Conservation (phyloP, 2,113 vertebrate genomes). For the Rhineura floridana region DNA sequence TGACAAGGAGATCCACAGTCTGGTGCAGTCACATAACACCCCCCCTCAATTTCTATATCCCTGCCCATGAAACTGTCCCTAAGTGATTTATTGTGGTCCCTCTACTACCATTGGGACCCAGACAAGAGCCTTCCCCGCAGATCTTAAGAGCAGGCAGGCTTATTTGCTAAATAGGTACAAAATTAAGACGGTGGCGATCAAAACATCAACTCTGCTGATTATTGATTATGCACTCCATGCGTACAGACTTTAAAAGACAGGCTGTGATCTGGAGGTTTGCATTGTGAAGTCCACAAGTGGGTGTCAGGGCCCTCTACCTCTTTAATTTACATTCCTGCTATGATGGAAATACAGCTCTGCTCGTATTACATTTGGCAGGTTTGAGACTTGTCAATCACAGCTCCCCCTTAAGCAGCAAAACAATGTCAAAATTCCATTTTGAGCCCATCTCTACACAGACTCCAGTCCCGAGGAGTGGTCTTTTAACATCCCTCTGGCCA, state of each 20-base stretch:
- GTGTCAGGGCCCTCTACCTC: not conserved
- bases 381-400: not conserved
- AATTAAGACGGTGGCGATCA: conserved; percentile 46
- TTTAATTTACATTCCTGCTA: not conserved
- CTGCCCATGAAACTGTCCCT: too few relatives aligned
- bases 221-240: conserved; percentile 31
- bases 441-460: not conserved
- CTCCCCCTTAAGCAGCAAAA: not conserved
- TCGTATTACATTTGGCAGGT: not conserved
- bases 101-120: not conserved
- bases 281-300: not conserved
- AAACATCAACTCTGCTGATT: conserved; percentile 39
- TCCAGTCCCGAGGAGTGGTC: too few relatives aligned
- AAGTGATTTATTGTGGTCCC: too few relatives aligned
- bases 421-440: not conserved
- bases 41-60: too few relatives aligned
- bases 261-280: conserved; percentile 9
- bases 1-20: not conserved
- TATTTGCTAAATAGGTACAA: conserved; percentile 33
- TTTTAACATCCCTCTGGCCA: too few relatives aligned
- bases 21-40: not conserved
- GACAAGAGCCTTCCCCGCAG: not conserved
- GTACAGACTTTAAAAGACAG: not conserved
- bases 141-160: not conserved
- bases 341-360: not conserved